A percentile compares a stretch with the other conserved stretches of the same genome.
Evolutionary conservation across 2,113 vertebrate genomes (phyloP).

Genomic region (Varanus komodoensis): DNA sequence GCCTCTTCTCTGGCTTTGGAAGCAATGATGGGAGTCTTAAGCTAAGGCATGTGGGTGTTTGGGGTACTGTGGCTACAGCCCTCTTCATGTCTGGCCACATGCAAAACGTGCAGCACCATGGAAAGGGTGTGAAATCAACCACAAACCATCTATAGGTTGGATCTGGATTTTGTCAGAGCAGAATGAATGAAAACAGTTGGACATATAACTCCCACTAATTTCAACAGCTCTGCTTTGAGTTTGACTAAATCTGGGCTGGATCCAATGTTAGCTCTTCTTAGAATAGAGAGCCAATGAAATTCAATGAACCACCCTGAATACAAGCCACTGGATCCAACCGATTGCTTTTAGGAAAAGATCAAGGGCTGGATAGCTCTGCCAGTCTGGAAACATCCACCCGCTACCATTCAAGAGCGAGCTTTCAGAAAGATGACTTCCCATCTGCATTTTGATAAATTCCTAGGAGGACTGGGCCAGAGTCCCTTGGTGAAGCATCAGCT

Average conservation of each 20-base stretch:
- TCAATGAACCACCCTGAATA: too few species aligned
- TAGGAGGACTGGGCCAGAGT: neutral
- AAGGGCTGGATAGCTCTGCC: neutral
- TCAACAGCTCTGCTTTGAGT: too few species aligned
- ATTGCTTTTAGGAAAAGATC: neutral
- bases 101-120: neutral
- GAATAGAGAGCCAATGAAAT: too few species aligned
- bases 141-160: neutral
- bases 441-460: neutral
- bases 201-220: too few species aligned
- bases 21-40: too few species aligned
- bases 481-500: neutral
- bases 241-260: too few species aligned
- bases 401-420: neutral
- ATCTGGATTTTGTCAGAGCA: neutral
- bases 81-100: neutral
- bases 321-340: neutral
- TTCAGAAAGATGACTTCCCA: neutral
- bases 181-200: neutral
- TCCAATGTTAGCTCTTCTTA: too few species aligned
- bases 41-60: too few species aligned
- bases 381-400: neutral
- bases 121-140: neutral
- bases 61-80: too few species aligned
- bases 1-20: too few species aligned